Conservation (phyloP, 2,888 invertebrate genomes). For the Caenorhabditis virilis region DNA sequence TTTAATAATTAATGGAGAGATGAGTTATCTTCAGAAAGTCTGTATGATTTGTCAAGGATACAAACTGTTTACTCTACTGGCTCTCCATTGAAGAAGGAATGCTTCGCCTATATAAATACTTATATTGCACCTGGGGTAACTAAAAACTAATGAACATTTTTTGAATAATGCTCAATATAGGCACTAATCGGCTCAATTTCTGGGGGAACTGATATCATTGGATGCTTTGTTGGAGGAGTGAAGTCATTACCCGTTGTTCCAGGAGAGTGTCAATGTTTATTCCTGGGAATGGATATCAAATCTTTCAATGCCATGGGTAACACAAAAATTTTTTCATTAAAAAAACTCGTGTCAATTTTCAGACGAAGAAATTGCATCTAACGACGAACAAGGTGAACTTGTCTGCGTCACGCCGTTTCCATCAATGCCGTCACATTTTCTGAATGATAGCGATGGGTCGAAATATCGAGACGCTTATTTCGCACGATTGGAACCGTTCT, state of each 20-base stretch:
- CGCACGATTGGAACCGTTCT: constrained; percentile 69
- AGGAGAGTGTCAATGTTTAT: constrained; percentile 73
- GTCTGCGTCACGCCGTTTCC: constrained; percentile 74
- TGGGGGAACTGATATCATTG: constrained; percentile 75
- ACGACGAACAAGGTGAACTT: constrained; percentile 72
- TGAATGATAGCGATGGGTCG: constrained; percentile 69
- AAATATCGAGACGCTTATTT: constrained; percentile 54
- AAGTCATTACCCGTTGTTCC: constrained; percentile 72
- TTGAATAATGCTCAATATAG: constrained; percentile 21
- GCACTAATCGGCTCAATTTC: constrained; percentile 61
- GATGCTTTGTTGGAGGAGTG: constrained; percentile 74
- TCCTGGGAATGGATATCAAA: constrained; percentile 73
- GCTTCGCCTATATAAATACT: constrained; percentile 73
- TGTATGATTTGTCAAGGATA: constrained; percentile 71
- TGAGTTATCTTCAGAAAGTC: constrained; percentile 65
- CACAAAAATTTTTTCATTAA: not conserved
- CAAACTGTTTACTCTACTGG: constrained; percentile 71
- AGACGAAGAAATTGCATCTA: constrained; percentile 68
- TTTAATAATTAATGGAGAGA: not conserved
- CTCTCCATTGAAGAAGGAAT: constrained; percentile 72
- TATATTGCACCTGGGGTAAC: constrained; percentile 69
- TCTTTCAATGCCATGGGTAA: constrained; percentile 71
- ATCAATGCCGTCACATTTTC: constrained; percentile 73
- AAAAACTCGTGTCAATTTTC: constrained; percentile 16
- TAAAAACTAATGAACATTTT: not conserved